phyloP scores from a whole-genome alignment of 1,140 invertebrate genomes.

The Diprion similis region DNA sequence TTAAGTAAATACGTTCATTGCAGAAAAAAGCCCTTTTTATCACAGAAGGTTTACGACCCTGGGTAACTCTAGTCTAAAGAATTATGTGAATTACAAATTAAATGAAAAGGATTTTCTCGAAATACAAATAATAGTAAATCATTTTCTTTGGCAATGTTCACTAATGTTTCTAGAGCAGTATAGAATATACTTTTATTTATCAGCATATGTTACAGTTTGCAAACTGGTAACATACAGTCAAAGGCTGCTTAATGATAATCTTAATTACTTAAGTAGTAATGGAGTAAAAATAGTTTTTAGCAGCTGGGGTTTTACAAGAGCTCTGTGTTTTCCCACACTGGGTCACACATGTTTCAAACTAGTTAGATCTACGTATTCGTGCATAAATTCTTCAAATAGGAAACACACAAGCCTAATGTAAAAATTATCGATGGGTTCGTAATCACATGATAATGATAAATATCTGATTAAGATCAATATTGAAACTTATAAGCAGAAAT shows the following conservation, averaged over 20 bases:
- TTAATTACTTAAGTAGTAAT: constrained; percentile 6
- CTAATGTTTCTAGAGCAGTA: not conserved
- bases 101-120: not conserved
- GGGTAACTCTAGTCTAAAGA: too few relatives aligned
- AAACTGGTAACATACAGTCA: not conserved
- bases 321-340: not conserved
- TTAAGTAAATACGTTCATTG: too few relatives aligned
- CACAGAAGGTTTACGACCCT: too few relatives aligned
- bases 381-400: not conserved
- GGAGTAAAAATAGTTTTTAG: not conserved
- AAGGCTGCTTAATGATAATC: not conserved
- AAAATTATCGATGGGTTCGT: not conserved
- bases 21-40: too few relatives aligned
- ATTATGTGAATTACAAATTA: not conserved
- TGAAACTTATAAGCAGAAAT: not conserved
- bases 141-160: too few relatives aligned
- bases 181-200: not conserved
- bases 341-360: not conserved
- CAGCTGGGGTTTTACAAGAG: not conserved
- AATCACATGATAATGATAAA: not conserved
- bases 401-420: not conserved
- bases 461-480: not conserved
- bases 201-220: not conserved
- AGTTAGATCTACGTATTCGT: not conserved
- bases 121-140: not conserved